Evolutionary conservation across 2,888 invertebrate species (phyloP).

Genomic region (Leucoptera coffeella): DNA sequence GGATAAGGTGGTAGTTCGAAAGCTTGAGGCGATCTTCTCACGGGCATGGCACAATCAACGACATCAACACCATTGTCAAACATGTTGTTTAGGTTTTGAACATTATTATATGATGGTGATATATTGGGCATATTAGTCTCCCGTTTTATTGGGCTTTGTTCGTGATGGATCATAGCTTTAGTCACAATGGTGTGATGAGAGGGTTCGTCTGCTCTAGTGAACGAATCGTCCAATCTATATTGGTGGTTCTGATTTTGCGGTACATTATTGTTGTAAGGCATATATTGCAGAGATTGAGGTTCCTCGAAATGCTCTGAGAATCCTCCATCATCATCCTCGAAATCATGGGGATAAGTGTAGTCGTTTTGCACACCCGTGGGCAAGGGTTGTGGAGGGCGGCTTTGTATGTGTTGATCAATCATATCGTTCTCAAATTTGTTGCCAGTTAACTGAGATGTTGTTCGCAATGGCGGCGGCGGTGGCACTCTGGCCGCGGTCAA

Average conservation of each 20-base stretch:
- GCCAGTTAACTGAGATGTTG: constrained; percentile 77
- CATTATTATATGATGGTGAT: constrained; percentile 19
- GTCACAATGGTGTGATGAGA: constrained; percentile 66
- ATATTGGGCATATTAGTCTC: constrained; percentile 18
- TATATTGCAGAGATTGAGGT: constrained; percentile 57
- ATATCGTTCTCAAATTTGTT: constrained; percentile 58
- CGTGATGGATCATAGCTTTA: constrained; percentile 80
- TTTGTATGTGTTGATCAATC: constrained; percentile 30
- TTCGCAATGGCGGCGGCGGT: constrained; percentile 78
- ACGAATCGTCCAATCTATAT: constrained; percentile 30
- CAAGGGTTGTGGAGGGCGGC: constrained; percentile 33
- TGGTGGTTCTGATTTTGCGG: constrained; percentile 25
- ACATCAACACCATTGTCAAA: constrained; percentile 55
- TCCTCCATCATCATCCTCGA: constrained; percentile 34
- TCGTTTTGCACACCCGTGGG: constrained; percentile 14
- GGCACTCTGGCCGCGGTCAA: constrained; percentile 79
- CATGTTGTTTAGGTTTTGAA: constrained; percentile 29
- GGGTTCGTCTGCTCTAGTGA: constrained; percentile 9
- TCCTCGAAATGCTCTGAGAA: constrained; percentile 31
- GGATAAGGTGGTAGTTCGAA: constrained; percentile 76
- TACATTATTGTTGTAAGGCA: constrained; percentile 44
- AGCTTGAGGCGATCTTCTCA: constrained; percentile 31
- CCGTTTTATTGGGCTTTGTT: constrained; percentile 62
- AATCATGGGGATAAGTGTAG: constrained; percentile 18
- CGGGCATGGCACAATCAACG: constrained; percentile 53